Evolutionary conservation across 2,888 invertebrate species (phyloP), one percentile per base, ranked within the genome.

Genomic region (Chouioia cunea): DNA sequence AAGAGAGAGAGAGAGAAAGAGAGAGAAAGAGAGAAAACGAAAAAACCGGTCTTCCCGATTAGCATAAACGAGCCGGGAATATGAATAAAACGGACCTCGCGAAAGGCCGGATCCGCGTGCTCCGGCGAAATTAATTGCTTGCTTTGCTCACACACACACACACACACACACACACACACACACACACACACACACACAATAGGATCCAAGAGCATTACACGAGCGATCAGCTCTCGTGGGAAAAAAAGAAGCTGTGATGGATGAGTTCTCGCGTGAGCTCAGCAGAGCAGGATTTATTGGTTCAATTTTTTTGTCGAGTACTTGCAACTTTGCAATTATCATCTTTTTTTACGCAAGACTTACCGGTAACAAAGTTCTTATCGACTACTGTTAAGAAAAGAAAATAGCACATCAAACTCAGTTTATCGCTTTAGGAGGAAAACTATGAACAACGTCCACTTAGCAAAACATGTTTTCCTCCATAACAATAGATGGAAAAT

Each of bases 11-110:
- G 1, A 12, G 43, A 57, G 0, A 36, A 27, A 60, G n/a, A 52
- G 20, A 60, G 20, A 8, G 43, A 62, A 43, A 47, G 47, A 23
- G 16, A 58, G 36, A 56, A 27, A 43, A 56, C n/a, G n/a, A n/a
- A 62, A 57, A 47, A 57, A 53, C 62, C 66, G 71, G 62, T 65
- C 58, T 10, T n/a, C 4, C 20, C 47, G 50, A 72, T 72, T 72
- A 68, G 52, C 68, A 68, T 68, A 72, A 72, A 68, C 68, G 72
- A 68, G 68, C 8, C 47, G 48, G 43, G 65, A 72, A 68, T 72
- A 68, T 65, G 72, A 72, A 72, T 65, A 68, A 68, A 65, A 36
- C 36, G 36, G 6, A 47, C 53, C 71, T 59, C 58, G 71, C 62
- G 54, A 52, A 71, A 36, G 36, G 36, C 36, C 36, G 36, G 36